Conservation (phyloP, 2,888 invertebrate species). For the Drosophila meridionalis region DNA sequence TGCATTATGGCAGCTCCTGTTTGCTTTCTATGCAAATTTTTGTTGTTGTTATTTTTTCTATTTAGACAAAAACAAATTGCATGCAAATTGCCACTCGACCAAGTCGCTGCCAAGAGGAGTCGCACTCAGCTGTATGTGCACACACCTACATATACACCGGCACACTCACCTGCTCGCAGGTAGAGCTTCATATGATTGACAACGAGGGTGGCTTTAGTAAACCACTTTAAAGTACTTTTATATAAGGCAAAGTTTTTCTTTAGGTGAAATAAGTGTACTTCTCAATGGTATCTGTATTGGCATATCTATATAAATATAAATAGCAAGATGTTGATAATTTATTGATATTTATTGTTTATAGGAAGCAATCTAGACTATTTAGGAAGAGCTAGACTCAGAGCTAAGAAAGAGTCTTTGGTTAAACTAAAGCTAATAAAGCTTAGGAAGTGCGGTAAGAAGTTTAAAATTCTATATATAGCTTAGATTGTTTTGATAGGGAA, state of each 20-base stretch:
- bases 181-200: constrained; percentile 33
- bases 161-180: constrained; percentile 8
- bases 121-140: constrained; percentile 39
- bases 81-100: constrained; percentile 78
- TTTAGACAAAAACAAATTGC: constrained; percentile 73
- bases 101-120: constrained; percentile 56
- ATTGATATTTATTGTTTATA: not conserved
- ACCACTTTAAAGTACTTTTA: not conserved
- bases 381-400: not conserved
- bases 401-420: not conserved
- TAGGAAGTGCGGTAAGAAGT: not conserved
- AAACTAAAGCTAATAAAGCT: not conserved
- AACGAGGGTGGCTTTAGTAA: constrained; percentile 42
- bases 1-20: constrained; percentile 65
- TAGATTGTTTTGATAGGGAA: not conserved
- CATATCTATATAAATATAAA: not conserved
- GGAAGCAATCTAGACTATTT: not conserved
- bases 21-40: constrained; percentile 63
- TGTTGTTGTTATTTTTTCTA: constrained; percentile 25
- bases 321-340: not conserved
- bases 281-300: not conserved
- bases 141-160: constrained; percentile 16
- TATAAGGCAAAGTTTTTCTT: not conserved
- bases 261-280: too few species aligned
- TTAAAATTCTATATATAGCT: not conserved